Percentiles rank a stretch among this genome's conserved stretches.
phyloP scores from a whole-genome alignment of 2,888 invertebrate genomes.

The Leptinotarsa tumamoca region DNA sequence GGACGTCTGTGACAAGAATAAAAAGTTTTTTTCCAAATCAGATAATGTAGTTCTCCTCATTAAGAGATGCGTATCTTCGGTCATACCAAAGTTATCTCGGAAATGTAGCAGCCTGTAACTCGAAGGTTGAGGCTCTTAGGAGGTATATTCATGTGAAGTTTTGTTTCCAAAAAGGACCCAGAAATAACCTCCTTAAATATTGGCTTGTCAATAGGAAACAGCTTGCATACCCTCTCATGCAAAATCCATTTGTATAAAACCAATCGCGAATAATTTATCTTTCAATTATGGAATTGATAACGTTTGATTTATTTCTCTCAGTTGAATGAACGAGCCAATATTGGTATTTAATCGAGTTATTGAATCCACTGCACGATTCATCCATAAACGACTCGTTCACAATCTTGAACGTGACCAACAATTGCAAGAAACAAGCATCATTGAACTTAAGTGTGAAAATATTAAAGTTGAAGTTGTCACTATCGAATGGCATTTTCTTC shows the following conservation, averaged over 20 bases:
- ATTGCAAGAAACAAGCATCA: neutral
- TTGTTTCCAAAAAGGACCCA: too few relatives aligned
- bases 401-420: constrained; percentile 16
- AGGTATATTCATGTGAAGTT: too few relatives aligned
- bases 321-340: constrained; percentile 11
- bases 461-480: neutral
- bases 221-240: neutral
- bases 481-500: constrained; percentile 1
- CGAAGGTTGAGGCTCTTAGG: too few relatives aligned
- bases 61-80: too few relatives aligned
- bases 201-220: neutral
- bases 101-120: too few relatives aligned
- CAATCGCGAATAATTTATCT: neutral
- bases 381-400: constrained; percentile 10
- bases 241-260: too few relatives aligned
- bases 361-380: constrained; percentile 11
- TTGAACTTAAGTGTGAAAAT: constrained; percentile 7
- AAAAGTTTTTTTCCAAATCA: too few relatives aligned
- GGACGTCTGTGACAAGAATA: too few relatives aligned
- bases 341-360: constrained; percentile 4
- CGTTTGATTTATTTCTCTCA: neutral
- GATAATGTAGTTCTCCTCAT: too few relatives aligned
- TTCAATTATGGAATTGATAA: neutral
- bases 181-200: too few relatives aligned
- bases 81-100: too few relatives aligned